Evolutionary conservation across 2,797 vertebrate genomes (phyloP), one percentile per base, ranked within the genome.

Genomic region (Trematomus bernacchii): DNA sequence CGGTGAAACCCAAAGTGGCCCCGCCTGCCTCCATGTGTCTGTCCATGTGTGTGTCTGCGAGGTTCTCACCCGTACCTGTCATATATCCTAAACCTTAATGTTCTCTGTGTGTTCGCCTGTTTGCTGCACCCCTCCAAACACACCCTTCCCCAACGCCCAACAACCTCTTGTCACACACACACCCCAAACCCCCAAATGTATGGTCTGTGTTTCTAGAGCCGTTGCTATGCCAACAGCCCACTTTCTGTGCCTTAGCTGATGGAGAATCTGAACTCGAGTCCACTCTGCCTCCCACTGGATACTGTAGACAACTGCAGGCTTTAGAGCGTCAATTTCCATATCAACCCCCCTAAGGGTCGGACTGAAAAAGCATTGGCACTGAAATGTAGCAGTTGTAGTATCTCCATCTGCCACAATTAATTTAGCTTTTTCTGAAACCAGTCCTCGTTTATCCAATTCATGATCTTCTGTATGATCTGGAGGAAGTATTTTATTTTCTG

Each of bases 1-100:
- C 89, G 95, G 95, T 96, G 95, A 95, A 95, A 92, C 90, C 92
- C 90, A 91, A 90, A 92, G 87, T 91, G 91, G 91, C 93, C 93
- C 93, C 86, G 92, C 93, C 92, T 91, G 93, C 90, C 91, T 93
- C 93, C 89, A 92, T 92, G 88, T 94, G 89, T 94, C 84, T 91
- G 91, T 92, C 85, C 76, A 82, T 85, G 91, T 93, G 89, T 91
- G 85, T 86, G 90, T 91, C 92, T 90, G 89, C 86, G 92, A 94
- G 94, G 94, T 94, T 91, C 94, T 95, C 95, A 96, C 95, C 95
- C 85, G 95, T 95, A 95, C 95, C 95, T 96, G 95, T 96, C 94
- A 96, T 96, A 94, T 96, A 96, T 96, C 95, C 95, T 95, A 83
- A n/a, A 92, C 85, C 87, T 91, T 83, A 92, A 67, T 93, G 91